phyloP scores from a whole-genome alignment of 2,113 vertebrate genomes.

The Oryzias celebensis region DNA sequence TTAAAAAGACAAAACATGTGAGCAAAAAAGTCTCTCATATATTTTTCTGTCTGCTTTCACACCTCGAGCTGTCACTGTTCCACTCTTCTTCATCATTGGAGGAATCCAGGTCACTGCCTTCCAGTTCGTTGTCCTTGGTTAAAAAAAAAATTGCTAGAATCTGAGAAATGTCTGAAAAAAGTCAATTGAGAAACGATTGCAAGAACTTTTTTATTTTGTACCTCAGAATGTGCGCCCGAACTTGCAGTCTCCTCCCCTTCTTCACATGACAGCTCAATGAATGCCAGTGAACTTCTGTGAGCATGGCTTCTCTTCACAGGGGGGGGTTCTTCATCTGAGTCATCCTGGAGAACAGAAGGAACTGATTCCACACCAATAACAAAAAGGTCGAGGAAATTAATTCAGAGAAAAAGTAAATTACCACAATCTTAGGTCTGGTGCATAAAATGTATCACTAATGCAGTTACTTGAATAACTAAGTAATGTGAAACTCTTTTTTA shows the following conservation, averaged over 20 bases:
- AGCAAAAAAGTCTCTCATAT: neutral
- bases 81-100: slow-evolving; percentile 91
- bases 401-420: neutral
- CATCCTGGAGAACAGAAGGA: slow-evolving; percentile 72
- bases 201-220: neutral
- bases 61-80: slow-evolving; percentile 92
- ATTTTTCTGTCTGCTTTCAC: slow-evolving; percentile 15
- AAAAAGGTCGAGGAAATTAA: neutral
- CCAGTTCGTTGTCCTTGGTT: slow-evolving; percentile 82
- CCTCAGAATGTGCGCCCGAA: slow-evolving; percentile 71
- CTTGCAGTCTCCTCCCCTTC: slow-evolving; percentile 84
- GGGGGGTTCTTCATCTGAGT: slow-evolving; percentile 80
- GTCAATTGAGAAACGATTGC: too few species aligned
- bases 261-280: slow-evolving; percentile 85
- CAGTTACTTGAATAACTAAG: too few species aligned
- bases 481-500: too few species aligned
- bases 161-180: too few species aligned
- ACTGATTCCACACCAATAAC: slow-evolving; percentile 14
- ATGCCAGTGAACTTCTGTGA: slow-evolving; percentile 68
- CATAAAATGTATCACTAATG: too few species aligned
- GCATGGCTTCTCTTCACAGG: slow-evolving; percentile 66
- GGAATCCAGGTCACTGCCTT: slow-evolving; percentile 83
- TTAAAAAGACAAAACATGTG: neutral
- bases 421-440: too few species aligned
- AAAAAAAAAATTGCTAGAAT: neutral